Conservation (phyloP, 2,113 vertebrate species). For the Indicator maculatus region DNA sequence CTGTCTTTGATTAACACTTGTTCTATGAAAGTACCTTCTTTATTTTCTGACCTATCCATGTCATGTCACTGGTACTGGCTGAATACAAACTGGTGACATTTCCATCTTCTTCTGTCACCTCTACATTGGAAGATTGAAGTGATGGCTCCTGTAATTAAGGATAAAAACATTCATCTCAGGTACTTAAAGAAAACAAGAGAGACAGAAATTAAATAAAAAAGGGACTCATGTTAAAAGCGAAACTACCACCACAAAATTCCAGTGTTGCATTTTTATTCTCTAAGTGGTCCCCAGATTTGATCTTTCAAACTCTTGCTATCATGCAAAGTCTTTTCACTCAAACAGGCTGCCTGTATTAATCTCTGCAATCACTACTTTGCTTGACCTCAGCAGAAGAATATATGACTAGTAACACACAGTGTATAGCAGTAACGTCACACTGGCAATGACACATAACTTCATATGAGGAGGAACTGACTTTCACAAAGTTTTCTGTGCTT, state of each 20-base stretch:
- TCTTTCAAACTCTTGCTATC: neutral
- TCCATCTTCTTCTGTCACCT: constrained; percentile 67
- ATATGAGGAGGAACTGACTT: neutral
- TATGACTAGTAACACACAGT: neutral
- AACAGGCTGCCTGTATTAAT: neutral
- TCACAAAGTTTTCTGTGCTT: neutral
- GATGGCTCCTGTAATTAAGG: constrained; percentile 19
- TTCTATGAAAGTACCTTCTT: constrained; percentile 69
- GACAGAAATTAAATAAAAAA: neutral
- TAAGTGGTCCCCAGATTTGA: neutral
- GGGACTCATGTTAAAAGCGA: neutral
- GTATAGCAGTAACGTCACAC: neutral
- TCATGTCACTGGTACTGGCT: constrained; percentile 44
- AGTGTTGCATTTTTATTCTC: neutral
- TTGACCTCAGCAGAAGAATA: neutral
- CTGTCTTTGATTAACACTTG: neutral
- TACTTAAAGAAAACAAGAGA: neutral
- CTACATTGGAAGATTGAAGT: neutral
- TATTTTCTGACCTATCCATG: constrained; percentile 80
- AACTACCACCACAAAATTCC: neutral
- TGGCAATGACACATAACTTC: neutral
- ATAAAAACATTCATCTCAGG: neutral
- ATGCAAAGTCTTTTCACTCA: neutral
- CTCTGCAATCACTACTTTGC: neutral
- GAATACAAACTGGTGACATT: constrained; percentile 10